Base-by-base conservation (phyloP, 2,113 vertebrate genomes). In the Malaclemys terrapin region DNA sequence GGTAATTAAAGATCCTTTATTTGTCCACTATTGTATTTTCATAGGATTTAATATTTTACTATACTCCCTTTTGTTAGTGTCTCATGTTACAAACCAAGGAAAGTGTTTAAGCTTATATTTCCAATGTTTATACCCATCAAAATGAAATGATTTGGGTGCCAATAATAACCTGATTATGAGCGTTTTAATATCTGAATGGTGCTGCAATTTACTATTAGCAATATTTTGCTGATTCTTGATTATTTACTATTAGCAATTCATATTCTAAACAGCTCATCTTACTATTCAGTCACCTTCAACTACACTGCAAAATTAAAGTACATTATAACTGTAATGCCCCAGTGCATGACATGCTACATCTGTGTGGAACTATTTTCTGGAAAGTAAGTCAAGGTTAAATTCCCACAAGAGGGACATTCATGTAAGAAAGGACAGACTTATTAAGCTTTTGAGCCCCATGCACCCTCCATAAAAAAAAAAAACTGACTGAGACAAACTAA, bases 131-230 rank as follows among this genome's bases (percentile, higher is more conserved):
- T 8, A 54, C 45, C 29, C 31, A 84, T 49, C 81, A 96, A 89
- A 72, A 24, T 62, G 14, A 31, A 86, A 9, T 79, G 13, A 91
- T 80, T 82, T 93, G 59, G 31, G 65, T 62, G 7, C 62, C 82
- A 85, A 89, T 42, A 92, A 88, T 89, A 6, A 6, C 35, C 27
- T 69, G 3, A 92, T 87, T 91, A 86, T 42, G 2, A 91, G 62
- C 85, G 49, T 78, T 94, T 89, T 78, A 86, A 88, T 82, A 94
- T 10, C 1, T 10, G 87, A 80, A 11, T 59, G 22, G 72, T 94
- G 79, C 50, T 95, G 65, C 27, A 93, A 93, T 94, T 96, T 95
- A 81, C 56, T 89, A 89, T 85, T 94, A 57, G 31, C 83, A 90
- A 85, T 85, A n/a, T n/a, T n/a, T n/a, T n/a, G n/a, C n/a, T n/a